A percentile compares a stretch with the other conserved stretches of the same genome.
These are phyloP conservation scores for Parnassius orleans DNA, from an alignment of 2,888 invertebrate species.

Conservation along the genomic window DNA sequence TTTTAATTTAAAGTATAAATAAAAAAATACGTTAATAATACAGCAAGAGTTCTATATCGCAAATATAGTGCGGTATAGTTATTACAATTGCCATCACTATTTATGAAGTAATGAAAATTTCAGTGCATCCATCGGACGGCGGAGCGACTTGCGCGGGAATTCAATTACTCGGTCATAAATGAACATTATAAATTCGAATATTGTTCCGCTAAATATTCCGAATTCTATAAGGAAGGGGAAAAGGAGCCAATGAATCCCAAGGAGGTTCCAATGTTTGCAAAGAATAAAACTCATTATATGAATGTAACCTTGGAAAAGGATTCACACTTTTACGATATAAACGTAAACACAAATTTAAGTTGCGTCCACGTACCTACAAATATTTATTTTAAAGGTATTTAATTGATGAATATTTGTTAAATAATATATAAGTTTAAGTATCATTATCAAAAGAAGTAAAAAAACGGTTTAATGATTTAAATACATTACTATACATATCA, in stretches of 20 bases:
- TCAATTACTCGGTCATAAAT: slow-evolving; percentile 64
- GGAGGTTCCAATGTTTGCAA: slow-evolving; percentile 53
- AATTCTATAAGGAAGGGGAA: slow-evolving; percentile 53
- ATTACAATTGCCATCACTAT: background rate
- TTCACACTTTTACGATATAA: slow-evolving; percentile 92
- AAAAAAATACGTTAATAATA: too few relatives aligned
- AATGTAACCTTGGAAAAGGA: slow-evolving; percentile 84
- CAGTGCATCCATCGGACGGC: slow-evolving; percentile 90
- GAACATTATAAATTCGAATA: slow-evolving; percentile 80
- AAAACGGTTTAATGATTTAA: too few relatives aligned
- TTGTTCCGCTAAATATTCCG: slow-evolving; percentile 91
- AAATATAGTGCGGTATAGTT: too few relatives aligned
- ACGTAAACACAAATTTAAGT: slow-evolving; percentile 89
- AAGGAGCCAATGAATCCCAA: slow-evolving; percentile 28
- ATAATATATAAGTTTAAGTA: too few relatives aligned
- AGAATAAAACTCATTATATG: slow-evolving; percentile 67
- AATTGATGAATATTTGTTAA: background rate
- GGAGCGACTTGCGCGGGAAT: slow-evolving; percentile 84
- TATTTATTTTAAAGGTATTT: slow-evolving; percentile 90
- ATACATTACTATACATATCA: too few relatives aligned
- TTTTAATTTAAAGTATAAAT: too few relatives aligned
- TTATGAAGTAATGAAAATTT: slow-evolving; percentile 36
- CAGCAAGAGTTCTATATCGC: too few relatives aligned
- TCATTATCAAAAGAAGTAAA: too few relatives aligned
- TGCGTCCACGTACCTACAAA: slow-evolving; percentile 97